Conservation (phyloP, 1,140 invertebrate genomes). For the Drosophila burlai region DNA sequence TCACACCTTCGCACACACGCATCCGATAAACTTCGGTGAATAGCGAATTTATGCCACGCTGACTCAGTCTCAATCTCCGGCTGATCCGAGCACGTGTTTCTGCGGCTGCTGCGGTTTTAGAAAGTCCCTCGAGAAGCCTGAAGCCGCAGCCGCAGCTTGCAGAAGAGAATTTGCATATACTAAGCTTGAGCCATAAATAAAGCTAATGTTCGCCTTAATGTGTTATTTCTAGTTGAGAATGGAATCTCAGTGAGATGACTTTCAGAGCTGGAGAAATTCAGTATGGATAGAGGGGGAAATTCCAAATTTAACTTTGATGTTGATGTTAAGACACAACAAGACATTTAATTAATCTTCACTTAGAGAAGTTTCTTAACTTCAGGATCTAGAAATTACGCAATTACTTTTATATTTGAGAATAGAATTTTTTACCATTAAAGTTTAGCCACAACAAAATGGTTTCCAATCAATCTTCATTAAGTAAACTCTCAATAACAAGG, state of each 20-base stretch:
- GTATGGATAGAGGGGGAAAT: neutral
- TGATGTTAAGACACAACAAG: neutral
- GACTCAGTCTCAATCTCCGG: constrained; percentile 38
- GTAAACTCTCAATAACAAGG: no score
- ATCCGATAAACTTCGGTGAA: constrained; percentile 44
- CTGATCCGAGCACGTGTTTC: constrained; percentile 66
- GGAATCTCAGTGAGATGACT: constrained; percentile 34
- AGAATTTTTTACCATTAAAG: neutral
- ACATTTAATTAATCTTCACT: neutral
- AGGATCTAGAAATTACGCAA: neutral
- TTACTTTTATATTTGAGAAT: constrained; percentile 23
- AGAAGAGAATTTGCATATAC: constrained; percentile 56
- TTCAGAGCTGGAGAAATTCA: constrained; percentile 1
- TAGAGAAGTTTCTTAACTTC: no score
- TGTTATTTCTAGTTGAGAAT: constrained; percentile 33
- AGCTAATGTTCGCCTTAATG: constrained; percentile 41
- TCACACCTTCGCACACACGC: constrained; percentile 59
- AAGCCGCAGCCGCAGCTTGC: constrained; percentile 52
- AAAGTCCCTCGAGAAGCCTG: constrained; percentile 55
- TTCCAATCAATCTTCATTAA: neutral
- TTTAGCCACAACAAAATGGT: neutral
- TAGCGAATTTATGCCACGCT: constrained; percentile 61
- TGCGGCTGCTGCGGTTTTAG: constrained; percentile 77
- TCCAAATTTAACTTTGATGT: neutral
- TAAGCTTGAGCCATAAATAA: constrained; percentile 47